Base-by-base conservation (phyloP, 92 coral and sea anemone species). In the Micromussa lordhowensis region DNA sequence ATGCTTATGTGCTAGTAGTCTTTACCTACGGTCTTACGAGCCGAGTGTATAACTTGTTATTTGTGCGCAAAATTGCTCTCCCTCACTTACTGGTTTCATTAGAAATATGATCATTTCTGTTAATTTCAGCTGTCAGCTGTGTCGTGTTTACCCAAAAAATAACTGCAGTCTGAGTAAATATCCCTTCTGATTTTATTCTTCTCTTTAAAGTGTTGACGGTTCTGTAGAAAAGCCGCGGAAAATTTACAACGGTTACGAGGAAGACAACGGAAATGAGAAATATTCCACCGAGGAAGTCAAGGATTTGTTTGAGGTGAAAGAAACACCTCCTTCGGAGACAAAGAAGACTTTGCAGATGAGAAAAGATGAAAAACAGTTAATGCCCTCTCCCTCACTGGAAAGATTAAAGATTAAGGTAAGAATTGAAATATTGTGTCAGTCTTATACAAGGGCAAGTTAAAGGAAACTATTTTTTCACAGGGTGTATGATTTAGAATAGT, bases 291-390 rank as follows among this genome's bases (percentile, higher is more conserved):
- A 24, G 85, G 19, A 53, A 22, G 11, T 1, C 6, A 28, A 75
- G 11, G 88, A 84, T 26, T 74, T 74, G 4, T 22, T 10, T 51
- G 72, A 75, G 24, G 26, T 22, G 40, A 82, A 75, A 48, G 71
- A 59, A 17, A 82, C 91, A 24, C 87, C 87, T 21, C 79, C 90
- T 13, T 82, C 91, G 12, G 85, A 87, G 71, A 54, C 32, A 12
- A 88, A 64, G 48, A 77, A 57, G 82, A 32, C 73, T 57, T 49
- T 80, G 68, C 81, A 36, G 75, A 68, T 82, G 88, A 77, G 71
- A 61, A 72, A 70, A 69, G 51, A 54, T 29, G 82, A 72, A 59
- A 85, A 75, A 28, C 81, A 55, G 36, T 84, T 84, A 29, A 29
- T 36, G 6, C 17, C 55, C 68, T 84, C 88, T 1, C 88, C 88